Percentiles rank a stretch among this genome's conserved stretches.
These are phyloP conservation scores for Drymodes brunneopygia DNA, from an alignment of 2,113 vertebrate species.

Conservation along the genomic window DNA sequence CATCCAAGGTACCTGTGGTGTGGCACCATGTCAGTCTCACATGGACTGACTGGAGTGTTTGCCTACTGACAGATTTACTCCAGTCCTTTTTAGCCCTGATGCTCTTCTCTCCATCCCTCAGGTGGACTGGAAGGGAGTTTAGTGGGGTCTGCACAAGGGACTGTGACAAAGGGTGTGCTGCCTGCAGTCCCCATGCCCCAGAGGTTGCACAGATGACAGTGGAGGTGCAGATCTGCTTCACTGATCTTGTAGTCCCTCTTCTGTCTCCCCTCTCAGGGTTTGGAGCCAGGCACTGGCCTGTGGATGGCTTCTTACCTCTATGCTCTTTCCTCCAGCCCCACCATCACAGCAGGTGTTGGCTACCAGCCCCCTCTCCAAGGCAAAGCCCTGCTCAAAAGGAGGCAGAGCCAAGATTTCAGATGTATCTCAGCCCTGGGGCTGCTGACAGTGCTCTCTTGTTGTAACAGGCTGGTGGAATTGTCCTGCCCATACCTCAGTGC, in stretches of 20 bases:
- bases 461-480: not conserved
- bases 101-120: not conserved
- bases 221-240: not conserved
- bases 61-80: not conserved
- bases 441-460: not conserved
- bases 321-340: not conserved
- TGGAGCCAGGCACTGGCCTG: not conserved
- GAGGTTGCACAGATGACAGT: not conserved
- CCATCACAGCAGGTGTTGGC: not conserved
- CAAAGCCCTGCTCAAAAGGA: not conserved
- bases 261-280: not conserved
- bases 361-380: not conserved
- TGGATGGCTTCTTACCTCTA: not conserved
- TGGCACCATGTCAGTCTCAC: not conserved
- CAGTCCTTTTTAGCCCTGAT: not conserved
- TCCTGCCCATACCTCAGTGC: not conserved
- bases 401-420: not conserved
- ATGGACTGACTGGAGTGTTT: not conserved
- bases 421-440: not conserved
- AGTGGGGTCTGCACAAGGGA: not conserved
- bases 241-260: not conserved
- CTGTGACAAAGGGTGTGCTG: not conserved
- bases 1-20: slow-evolving; percentile 75
- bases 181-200: not conserved
- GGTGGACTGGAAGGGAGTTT: not conserved